Conservation (phyloP, 64 coral and sea anemone species). For the Actinia tenebrosa region DNA sequence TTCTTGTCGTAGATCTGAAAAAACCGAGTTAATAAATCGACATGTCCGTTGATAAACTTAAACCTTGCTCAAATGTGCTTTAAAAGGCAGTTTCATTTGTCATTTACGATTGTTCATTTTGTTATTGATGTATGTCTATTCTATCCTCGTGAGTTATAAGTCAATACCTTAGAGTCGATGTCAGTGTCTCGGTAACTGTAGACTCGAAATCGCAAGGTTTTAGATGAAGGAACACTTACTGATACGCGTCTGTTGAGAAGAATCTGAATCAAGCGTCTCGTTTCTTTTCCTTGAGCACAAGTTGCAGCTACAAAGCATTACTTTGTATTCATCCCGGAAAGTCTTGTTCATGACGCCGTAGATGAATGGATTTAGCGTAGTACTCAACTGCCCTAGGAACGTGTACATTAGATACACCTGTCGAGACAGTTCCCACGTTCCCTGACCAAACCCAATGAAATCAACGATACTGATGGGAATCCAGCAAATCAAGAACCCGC, state of each 20-base stretch:
- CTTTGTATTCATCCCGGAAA: slow-evolving; percentile 61
- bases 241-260: slow-evolving; percentile 4
- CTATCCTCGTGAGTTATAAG: too few relatives aligned
- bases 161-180: background rate
- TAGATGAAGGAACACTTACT: slow-evolving; percentile 20
- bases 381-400: slow-evolving; percentile 55
- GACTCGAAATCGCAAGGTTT: too few relatives aligned
- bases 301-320: slow-evolving; percentile 20
- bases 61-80: too few relatives aligned
- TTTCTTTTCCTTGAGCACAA: background rate
- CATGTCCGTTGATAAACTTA: too few relatives aligned
- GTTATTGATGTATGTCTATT: too few relatives aligned
- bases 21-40: too few relatives aligned
- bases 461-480: slow-evolving; percentile 58
- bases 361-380: slow-evolving; percentile 48
- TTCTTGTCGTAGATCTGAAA: too few relatives aligned
- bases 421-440: slow-evolving; percentile 48
- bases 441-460: slow-evolving; percentile 61
- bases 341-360: slow-evolving; percentile 75
- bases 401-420: slow-evolving; percentile 60
- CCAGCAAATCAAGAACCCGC: slow-evolving; percentile 55
- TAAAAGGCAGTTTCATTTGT: too few relatives aligned
- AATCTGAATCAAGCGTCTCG: background rate
- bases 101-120: too few relatives aligned
- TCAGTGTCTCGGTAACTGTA: background rate